A percentile compares a stretch with the other conserved stretches of the same genome.
These are phyloP conservation scores for Bombyx huttoni DNA, from an alignment of 2,888 invertebrate species.

Conservation along the genomic window DNA sequence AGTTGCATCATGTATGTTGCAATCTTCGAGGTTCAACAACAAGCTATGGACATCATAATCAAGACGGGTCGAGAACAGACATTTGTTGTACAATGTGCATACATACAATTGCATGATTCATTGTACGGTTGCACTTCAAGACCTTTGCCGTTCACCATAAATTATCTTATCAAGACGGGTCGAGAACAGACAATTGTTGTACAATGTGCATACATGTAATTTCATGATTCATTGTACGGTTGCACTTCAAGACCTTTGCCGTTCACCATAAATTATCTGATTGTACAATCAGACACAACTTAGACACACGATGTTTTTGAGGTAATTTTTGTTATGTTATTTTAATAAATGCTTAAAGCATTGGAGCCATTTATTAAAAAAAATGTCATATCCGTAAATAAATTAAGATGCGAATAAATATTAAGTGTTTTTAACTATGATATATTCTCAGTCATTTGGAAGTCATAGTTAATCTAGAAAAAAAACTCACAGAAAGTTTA, in stretches of 20 bases:
- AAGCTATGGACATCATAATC: not conserved
- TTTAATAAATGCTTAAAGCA: no score
- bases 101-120: slow-evolving; percentile 3
- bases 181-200: not conserved
- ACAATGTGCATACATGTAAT: not conserved
- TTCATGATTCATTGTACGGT: slow-evolving; percentile 3
- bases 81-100: not conserved
- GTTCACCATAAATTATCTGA: slow-evolving; percentile 10
- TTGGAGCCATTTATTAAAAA: no score
- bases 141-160: slow-evolving; percentile 6
- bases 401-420: no score
- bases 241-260: slow-evolving; percentile 4
- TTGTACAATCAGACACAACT: slow-evolving; percentile 11
- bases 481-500: no score
- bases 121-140: slow-evolving; percentile 4
- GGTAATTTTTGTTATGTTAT: no score
- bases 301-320: slow-evolving; percentile 3
- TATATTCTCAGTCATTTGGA: no score
- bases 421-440: no score
- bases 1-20: not conserved
- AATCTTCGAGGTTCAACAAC: not conserved
- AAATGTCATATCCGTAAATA: no score
- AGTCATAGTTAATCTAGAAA: no score
- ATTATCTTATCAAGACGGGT: slow-evolving; percentile 5
- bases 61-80: not conserved